A percentile compares a stretch with the other conserved stretches of the same genome.
Conservation (phyloP, 2,888 invertebrate genomes). For the Sphaeridia pumilis region DNA sequence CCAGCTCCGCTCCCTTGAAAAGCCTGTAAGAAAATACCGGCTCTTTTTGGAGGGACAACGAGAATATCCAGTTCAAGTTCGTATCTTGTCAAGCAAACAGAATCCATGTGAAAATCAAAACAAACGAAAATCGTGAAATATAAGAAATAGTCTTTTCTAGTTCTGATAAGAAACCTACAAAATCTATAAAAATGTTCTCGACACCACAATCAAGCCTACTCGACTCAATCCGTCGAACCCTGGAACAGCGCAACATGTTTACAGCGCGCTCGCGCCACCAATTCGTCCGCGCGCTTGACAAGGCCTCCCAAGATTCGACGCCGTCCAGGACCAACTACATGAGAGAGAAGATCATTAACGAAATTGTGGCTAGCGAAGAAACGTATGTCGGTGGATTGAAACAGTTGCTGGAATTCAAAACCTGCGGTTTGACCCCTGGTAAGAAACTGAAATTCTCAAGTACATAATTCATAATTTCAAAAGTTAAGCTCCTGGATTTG, state of each 20-base stretch:
- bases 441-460: background rate
- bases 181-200: no score
- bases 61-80: no score
- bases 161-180: no score
- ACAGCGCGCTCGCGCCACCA: conserved; percentile 29
- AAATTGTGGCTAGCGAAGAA: conserved; percentile 41
- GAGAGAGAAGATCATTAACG: conserved; percentile 39
- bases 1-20: no score
- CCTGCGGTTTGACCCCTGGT: conserved; percentile 4
- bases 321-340: background rate
- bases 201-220: conserved; percentile 20
- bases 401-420: conserved; percentile 3
- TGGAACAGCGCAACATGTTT: conserved; percentile 31
- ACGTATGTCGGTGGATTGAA: conserved; percentile 9
- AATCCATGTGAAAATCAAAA: no score
- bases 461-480: background rate
- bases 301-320: conserved; percentile 12
- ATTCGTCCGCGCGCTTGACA: conserved; percentile 29
- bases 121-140: no score
- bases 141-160: no score
- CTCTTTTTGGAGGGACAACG: no score
- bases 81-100: no score
- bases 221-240: conserved; percentile 31
- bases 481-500: background rate
- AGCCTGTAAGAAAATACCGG: no score